Evolutionary conservation across 2,888 invertebrate species (phyloP).

Genomic region (Reticulitermes lucifugus): DNA sequence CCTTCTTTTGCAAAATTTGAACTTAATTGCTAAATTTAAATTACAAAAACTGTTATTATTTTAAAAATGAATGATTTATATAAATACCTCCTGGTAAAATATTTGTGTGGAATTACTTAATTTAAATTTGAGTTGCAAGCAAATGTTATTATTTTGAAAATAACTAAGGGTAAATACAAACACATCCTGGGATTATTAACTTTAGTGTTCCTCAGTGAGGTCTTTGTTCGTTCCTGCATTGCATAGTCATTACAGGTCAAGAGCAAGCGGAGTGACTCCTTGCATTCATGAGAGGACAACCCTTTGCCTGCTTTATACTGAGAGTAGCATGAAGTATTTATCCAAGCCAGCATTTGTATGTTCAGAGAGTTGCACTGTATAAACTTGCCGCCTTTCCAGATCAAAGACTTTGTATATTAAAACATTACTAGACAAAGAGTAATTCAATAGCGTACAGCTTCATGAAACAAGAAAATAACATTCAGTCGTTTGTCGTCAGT

Average conservation of each 20-base stretch:
- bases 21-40: too few species aligned
- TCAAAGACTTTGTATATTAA: background rate
- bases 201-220: background rate
- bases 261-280: background rate
- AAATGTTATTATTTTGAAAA: too few species aligned
- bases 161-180: background rate
- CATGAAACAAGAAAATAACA: background rate
- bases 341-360: background rate
- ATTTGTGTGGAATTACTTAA: too few species aligned
- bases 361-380: background rate
- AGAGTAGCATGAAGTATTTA: slow-evolving; percentile 1
- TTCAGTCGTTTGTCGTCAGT: background rate
- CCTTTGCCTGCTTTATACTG: slow-evolving; percentile 29
- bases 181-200: background rate
- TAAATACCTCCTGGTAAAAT: too few species aligned
- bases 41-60: too few species aligned
- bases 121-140: too few species aligned
- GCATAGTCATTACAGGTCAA: slow-evolving; percentile 1
- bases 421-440: background rate
- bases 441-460: background rate
- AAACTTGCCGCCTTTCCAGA: background rate
- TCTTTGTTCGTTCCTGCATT: background rate
- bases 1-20: too few species aligned
- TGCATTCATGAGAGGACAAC: slow-evolving; percentile 15
- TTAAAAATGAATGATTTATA: too few species aligned